Percentiles rank a stretch among this genome's conserved stretches.
Evolutionary conservation across 2,113 vertebrate genomes (phyloP).

Genomic region (Eretmochelys imbricata): DNA sequence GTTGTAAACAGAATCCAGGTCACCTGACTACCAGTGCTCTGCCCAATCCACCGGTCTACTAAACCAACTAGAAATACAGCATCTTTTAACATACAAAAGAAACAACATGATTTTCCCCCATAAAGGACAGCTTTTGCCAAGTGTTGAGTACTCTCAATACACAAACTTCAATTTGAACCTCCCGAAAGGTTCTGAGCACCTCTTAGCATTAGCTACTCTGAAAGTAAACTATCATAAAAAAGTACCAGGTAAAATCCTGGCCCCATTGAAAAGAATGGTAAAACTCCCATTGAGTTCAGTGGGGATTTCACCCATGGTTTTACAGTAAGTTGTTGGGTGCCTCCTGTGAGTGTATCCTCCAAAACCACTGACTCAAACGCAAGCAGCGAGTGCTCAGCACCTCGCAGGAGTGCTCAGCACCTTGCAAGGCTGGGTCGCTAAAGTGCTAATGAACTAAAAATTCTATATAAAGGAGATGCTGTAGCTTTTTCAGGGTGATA

Average conservation of each 20-base stretch:
- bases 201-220: neutral
- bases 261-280: neutral
- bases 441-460: accelerated
- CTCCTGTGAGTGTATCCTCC: neutral
- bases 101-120: neutral
- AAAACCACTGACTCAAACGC: neutral
- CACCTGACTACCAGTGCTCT: neutral
- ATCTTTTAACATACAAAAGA: neutral
- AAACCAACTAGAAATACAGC: neutral
- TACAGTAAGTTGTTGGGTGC: neutral
- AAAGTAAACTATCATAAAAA: neutral
- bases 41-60: neutral
- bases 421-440: neutral
- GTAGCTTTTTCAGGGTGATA: neutral
- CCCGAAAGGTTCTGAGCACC: neutral
- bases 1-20: neutral
- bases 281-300: neutral
- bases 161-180: neutral
- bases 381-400: neutral
- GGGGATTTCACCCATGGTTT: neutral
- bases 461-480: neutral
- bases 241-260: neutral
- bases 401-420: accelerated
- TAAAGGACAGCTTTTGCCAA: neutral
- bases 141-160: neutral